These are phyloP conservation scores for Aptenodytes forsteri DNA, from an alignment of 2,113 vertebrate genomes.

Conservation along the genomic window DNA sequence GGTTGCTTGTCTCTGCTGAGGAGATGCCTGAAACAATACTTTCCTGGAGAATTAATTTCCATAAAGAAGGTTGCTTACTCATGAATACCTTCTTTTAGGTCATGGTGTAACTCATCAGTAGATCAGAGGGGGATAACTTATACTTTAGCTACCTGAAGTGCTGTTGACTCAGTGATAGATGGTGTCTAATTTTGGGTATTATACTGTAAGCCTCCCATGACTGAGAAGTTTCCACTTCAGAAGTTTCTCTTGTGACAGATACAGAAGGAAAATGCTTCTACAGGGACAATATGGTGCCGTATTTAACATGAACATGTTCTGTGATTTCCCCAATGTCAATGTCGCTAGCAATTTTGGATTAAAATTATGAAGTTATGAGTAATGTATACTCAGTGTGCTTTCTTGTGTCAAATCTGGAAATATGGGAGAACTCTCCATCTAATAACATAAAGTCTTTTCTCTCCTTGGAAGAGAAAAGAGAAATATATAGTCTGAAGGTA, in stretches of 20 bases:
- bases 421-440: not conserved
- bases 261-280: constrained; percentile 37
- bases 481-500: not conserved
- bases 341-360: not conserved
- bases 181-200: constrained; percentile 29
- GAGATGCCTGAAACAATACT: constrained; percentile 25
- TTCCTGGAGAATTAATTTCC: constrained; percentile 60
- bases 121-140: constrained; percentile 1
- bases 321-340: constrained; percentile 19
- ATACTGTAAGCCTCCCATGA: not conserved
- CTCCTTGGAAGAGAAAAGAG: not conserved
- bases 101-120: constrained; percentile 8
- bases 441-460: not conserved
- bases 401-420: not conserved
- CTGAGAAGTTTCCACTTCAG: not conserved
- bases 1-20: not conserved
- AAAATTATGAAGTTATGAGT: not conserved
- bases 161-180: constrained; percentile 58
- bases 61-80: constrained; percentile 29
- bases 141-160: constrained; percentile 4
- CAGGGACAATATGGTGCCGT: not conserved
- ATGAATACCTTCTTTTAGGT: constrained; percentile 37
- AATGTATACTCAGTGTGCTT: not conserved
- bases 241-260: not conserved
- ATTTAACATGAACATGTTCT: constrained; percentile 47